These are phyloP conservation scores for Bimastos eiseni DNA, from an alignment of 2,888 invertebrate genomes.

Conservation along the genomic window DNA sequence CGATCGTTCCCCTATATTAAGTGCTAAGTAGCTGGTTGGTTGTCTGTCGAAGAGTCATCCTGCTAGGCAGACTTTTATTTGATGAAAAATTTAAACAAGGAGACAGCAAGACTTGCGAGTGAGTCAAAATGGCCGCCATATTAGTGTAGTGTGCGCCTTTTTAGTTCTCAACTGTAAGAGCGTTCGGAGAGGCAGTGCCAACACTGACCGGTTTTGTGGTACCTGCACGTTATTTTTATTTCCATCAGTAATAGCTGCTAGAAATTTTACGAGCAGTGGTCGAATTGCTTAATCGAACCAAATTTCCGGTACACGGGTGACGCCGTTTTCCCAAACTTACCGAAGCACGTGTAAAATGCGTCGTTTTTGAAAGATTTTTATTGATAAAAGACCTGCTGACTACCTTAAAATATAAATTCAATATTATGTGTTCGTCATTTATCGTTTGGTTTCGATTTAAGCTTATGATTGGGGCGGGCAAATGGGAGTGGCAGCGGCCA, in stretches of 20 bases:
- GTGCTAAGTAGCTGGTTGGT: background rate
- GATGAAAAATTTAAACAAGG: slow-evolving; percentile 1
- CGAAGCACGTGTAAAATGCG: slow-evolving; percentile 6
- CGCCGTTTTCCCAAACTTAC: background rate
- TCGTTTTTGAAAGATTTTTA: background rate
- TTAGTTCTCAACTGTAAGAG: background rate
- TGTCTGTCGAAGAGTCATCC: slow-evolving; percentile 7
- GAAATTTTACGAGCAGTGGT: background rate
- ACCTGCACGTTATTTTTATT: background rate
- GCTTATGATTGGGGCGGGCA: background rate
- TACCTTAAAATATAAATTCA: background rate
- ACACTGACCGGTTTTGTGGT: background rate
- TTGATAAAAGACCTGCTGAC: background rate
- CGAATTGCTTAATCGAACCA: background rate
- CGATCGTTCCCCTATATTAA: background rate
- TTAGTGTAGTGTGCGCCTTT: background rate
- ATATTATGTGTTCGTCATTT: background rate
- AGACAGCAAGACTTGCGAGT: slow-evolving; percentile 13
- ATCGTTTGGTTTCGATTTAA: background rate
- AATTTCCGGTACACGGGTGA: slow-evolving; percentile 13
- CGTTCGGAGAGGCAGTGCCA: background rate
- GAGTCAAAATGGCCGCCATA: slow-evolving; percentile 1
- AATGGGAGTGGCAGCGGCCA: background rate
- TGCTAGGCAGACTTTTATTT: slow-evolving; percentile 13
- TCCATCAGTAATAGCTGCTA: background rate